Conservation (phyloP, 92 coral and sea anemone genomes). For the Scolanthus callimorphus region DNA sequence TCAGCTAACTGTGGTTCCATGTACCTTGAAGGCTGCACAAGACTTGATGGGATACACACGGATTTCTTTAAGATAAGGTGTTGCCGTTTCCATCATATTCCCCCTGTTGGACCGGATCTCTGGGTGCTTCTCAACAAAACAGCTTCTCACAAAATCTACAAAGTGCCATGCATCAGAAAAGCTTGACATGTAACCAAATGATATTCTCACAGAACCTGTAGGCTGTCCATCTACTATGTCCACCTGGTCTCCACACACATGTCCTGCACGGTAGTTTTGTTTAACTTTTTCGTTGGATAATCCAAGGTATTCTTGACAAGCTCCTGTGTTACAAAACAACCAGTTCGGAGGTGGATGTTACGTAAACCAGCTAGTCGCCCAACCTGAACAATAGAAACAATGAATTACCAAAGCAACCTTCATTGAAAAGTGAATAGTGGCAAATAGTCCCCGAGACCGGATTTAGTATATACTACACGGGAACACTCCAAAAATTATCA, state of each 20-base stretch:
- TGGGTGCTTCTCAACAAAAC: conserved; percentile 59
- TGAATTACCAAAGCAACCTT: too few species aligned
- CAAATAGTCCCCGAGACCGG: too few species aligned
- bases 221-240: conserved; percentile 89
- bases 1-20: too few species aligned
- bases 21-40: conserved; percentile 94
- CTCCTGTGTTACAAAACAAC: conserved; percentile 96
- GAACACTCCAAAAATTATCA: too few species aligned
- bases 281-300: conserved; percentile 68
- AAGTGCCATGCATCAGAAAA: conserved; percentile 79
- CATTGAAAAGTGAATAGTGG: too few species aligned
- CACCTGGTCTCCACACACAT: conserved; percentile 92
- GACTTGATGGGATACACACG: conserved; percentile 93
- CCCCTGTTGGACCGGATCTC: neutral
- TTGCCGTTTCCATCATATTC: neutral
- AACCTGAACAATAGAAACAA: too few species aligned
- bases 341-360: conserved; percentile 91
- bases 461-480: too few species aligned
- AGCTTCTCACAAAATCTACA: conserved; percentile 55
- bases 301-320: conserved; percentile 74
- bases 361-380: conserved; percentile 85
- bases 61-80: conserved; percentile 40
- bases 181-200: conserved; percentile 97
- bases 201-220: conserved; percentile 95
- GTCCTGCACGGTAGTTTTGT: conserved; percentile 78